Conservation (phyloP, 92 coral and sea anemone species). For the Porites cylindrica region DNA sequence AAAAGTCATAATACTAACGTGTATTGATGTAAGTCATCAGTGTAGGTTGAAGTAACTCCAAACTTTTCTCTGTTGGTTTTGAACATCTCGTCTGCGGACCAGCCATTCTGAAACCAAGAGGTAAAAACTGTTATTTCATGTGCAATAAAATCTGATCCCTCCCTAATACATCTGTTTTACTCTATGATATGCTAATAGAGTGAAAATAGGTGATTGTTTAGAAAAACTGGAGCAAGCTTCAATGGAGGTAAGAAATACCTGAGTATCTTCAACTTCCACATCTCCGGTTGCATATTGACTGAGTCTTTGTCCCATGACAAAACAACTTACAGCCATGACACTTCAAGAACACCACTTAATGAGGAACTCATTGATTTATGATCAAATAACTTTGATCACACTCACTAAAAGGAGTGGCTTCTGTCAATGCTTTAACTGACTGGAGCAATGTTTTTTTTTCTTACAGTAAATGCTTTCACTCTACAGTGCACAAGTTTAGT, state of each 20-base stretch:
- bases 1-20: slow-evolving; percentile 31
- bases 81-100: slow-evolving; percentile 62
- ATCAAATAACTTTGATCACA: slow-evolving; percentile 4
- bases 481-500: neutral
- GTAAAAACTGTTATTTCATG: neutral
- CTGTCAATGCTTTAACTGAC: neutral
- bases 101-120: slow-evolving; percentile 51
- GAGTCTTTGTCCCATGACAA: slow-evolving; percentile 55
- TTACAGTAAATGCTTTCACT: neutral
- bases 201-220: neutral
- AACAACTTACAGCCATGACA: slow-evolving; percentile 52
- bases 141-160: neutral
- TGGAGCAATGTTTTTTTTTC: neutral
- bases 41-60: slow-evolving; percentile 58
- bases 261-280: slow-evolving; percentile 51
- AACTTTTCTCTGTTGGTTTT: slow-evolving; percentile 43
- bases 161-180: neutral
- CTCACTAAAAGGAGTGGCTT: slow-evolving; percentile 16
- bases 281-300: slow-evolving; percentile 47
- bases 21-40: slow-evolving; percentile 38
- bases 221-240: neutral
- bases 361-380: slow-evolving; percentile 43
- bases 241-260: slow-evolving; percentile 15
- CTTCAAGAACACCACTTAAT: neutral
- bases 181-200: neutral